Percentiles rank a stretch among this genome's conserved stretches.
phyloP scores from a whole-genome alignment of 2,888 invertebrate species.

The Peribatodes rhomboidaria region DNA sequence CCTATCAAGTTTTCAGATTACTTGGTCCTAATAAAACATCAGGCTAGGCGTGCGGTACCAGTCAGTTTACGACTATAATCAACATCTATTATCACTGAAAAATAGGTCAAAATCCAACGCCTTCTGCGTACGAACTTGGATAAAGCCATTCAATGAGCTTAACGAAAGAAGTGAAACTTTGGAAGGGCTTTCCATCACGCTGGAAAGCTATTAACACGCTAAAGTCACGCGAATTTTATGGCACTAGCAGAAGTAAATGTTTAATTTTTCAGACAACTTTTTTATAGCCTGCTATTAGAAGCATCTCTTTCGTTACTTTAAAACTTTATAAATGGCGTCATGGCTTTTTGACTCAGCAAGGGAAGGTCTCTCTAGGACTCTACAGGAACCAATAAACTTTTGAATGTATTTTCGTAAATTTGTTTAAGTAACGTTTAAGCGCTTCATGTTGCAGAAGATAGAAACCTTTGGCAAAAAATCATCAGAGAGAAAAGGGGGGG shows the following conservation, averaged over 20 bases:
- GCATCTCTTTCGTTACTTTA: neutral
- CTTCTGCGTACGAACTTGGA: constrained; percentile 50
- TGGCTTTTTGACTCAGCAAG: too few relatives aligned
- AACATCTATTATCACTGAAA: constrained; percentile 29
- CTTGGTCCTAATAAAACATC: constrained; percentile 6
- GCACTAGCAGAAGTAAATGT: constrained; percentile 41
- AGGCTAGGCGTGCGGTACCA: constrained; percentile 24
- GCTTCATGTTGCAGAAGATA: too few relatives aligned
- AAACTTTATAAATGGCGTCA: too few relatives aligned
- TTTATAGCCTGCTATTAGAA: constrained; percentile 24
- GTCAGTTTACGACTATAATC: constrained; percentile 24
- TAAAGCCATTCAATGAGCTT: constrained; percentile 53
- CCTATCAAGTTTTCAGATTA: neutral
- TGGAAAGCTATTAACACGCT: constrained; percentile 56
- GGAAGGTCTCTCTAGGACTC: too few relatives aligned
- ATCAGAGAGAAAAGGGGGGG: too few relatives aligned
- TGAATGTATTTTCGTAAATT: too few relatives aligned
- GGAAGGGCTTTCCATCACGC: constrained; percentile 54
- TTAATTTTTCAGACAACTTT: constrained; percentile 46
- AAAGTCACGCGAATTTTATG: constrained; percentile 56
- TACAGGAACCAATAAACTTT: too few relatives aligned
- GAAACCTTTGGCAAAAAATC: too few relatives aligned
- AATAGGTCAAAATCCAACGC: constrained; percentile 48
- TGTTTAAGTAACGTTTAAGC: too few relatives aligned
- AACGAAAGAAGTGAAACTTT: constrained; percentile 52